A percentile compares a stretch with the other conserved stretches of the same genome.
phyloP scores from a whole-genome alignment of 2,113 vertebrate species.

The Accipiter cooperii region DNA sequence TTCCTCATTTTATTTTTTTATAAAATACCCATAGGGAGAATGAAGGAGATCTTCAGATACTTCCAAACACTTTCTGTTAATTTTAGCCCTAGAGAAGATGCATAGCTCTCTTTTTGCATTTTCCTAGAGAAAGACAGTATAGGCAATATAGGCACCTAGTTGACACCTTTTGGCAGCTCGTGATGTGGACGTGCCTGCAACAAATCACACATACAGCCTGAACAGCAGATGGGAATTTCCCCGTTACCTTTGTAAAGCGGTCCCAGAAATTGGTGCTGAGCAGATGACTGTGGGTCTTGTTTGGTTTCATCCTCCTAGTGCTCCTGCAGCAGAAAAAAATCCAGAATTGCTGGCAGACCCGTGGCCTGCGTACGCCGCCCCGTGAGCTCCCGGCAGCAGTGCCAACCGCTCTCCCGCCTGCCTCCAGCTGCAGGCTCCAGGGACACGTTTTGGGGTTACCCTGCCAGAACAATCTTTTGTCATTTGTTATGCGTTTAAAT shows the following conservation, averaged over 20 bases:
- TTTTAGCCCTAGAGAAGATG: neutral
- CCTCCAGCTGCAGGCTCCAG: accelerated
- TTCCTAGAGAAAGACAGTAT: neutral
- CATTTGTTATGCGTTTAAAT: neutral
- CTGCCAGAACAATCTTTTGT: neutral
- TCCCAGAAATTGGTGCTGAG: neutral
- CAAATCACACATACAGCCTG: accelerated
- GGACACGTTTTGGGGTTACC: accelerated
- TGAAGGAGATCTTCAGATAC: neutral
- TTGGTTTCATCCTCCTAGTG: neutral
- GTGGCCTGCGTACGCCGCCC: neutral
- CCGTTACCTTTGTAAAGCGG: no score
- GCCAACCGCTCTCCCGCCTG: accelerated
- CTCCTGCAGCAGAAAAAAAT: neutral
- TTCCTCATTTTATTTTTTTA: neutral
- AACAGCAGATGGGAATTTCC: neutral
- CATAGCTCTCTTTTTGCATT: neutral
- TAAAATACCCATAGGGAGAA: neutral
- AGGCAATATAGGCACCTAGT: neutral
- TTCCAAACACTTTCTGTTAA: neutral
- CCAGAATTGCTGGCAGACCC: accelerated
- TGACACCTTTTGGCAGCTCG: neutral
- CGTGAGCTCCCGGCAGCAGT: accelerated
- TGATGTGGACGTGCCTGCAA: neutral
- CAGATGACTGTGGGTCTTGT: neutral